Evolutionary conservation across 35 echinoderm and acorn worm species (phyloP).

Genomic region (Patiria miniata): DNA sequence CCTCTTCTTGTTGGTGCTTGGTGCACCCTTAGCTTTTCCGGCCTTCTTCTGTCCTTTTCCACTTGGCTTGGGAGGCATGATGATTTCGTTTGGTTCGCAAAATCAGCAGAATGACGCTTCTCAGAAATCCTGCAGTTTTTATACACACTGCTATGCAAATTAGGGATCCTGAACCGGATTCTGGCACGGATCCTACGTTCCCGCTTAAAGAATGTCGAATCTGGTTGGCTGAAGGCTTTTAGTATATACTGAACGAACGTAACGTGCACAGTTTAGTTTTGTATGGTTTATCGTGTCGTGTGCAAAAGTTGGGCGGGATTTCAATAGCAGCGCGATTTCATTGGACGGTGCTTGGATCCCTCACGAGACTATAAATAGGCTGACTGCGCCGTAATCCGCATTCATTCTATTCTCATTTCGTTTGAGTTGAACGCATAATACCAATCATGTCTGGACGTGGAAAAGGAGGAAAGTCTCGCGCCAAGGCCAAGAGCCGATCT

Average conservation of each 20-base stretch:
- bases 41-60: too few species aligned
- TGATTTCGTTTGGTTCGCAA: not conserved
- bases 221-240: not conserved
- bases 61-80: too few species aligned
- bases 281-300: not conserved
- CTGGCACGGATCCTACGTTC: not conserved
- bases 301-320: not conserved
- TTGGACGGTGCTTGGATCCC: too few species aligned
- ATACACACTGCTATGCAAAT: not conserved
- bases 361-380: too few species aligned
- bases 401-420: not conserved
- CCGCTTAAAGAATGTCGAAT: not conserved
- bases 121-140: not conserved
- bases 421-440: not conserved
- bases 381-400: too few species aligned
- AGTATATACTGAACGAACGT: too few species aligned
- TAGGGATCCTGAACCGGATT: not conserved
- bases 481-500: slow-evolving; percentile 68
- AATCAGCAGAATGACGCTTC: too few species aligned
- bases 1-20: too few species aligned
- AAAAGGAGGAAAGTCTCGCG: slow-evolving; percentile 31
- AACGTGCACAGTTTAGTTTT: too few species aligned
- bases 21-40: slow-evolving; percentile 49
- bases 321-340: not conserved
- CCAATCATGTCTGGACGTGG: slow-evolving; percentile 77